Evolutionary conservation across 2,113 vertebrate genomes (phyloP).

Genomic region (Stigmatopora nigra): DNA sequence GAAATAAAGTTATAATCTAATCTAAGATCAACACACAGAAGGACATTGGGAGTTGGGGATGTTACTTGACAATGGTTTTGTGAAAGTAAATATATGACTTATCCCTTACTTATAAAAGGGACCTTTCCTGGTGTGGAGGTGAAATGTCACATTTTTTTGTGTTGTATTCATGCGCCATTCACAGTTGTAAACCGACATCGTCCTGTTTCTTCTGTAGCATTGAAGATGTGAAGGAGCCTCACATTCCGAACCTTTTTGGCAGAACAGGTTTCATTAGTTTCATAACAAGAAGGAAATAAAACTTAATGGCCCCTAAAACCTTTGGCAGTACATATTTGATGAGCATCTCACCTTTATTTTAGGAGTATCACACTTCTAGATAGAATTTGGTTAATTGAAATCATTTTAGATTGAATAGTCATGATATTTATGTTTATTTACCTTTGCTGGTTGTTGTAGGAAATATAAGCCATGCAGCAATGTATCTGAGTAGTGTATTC

Average conservation of each 20-base stretch:
- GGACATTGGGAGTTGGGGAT: not conserved
- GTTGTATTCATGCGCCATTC: constrained; percentile 49
- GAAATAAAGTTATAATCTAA: too few relatives aligned
- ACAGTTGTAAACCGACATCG: constrained; percentile 41
- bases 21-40: not conserved
- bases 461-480: constrained; percentile 30
- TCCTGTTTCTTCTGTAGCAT: constrained; percentile 53
- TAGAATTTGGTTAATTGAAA: not conserved
- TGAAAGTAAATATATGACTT: not conserved
- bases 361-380: not conserved
- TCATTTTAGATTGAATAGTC: not conserved
- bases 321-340: not conserved
- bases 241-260: constrained; percentile 38
- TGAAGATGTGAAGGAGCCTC: constrained; percentile 38
- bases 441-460: constrained; percentile 30
- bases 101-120: not conserved
- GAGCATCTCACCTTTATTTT: not conserved
- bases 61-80: not conserved
- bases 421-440: constrained; percentile 22
- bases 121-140: constrained; percentile 52
- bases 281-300: not conserved
- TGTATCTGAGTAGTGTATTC: constrained; percentile 18
- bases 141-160: constrained; percentile 25
- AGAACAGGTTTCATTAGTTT: not conserved
- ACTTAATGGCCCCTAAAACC: not conserved